Percentiles rank a stretch among this genome's conserved stretches.
phyloP scores from a whole-genome alignment of 2,797 vertebrate genomes.

The Vultur gryphus region DNA sequence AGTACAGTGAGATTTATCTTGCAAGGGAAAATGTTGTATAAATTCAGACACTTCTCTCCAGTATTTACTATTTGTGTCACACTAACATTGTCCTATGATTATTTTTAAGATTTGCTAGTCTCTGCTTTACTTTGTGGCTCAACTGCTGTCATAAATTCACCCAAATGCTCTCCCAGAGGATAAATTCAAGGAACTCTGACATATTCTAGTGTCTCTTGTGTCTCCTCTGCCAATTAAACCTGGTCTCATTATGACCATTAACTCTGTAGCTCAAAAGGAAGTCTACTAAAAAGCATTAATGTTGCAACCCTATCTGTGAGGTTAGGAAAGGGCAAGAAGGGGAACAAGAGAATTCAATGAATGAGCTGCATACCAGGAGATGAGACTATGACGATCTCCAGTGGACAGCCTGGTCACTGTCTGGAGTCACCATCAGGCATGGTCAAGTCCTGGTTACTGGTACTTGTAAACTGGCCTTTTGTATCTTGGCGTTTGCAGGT shows the following conservation, averaged over 20 bases:
- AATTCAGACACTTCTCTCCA: neutral
- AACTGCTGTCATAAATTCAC: constrained; percentile 8
- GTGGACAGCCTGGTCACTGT: neutral
- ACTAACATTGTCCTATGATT: neutral
- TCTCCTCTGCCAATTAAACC: neutral
- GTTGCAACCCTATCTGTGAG: neutral
- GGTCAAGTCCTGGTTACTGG: neutral
- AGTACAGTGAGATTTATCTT: neutral
- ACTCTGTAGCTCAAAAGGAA: neutral
- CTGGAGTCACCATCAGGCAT: fast-evolving
- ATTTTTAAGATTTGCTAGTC: neutral
- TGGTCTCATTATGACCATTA: neutral
- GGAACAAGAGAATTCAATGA: fast-evolving
- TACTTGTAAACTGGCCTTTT: neutral
- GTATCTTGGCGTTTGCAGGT: neutral
- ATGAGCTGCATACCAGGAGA: neutral
- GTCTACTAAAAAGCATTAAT: neutral
- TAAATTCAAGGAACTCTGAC: neutral
- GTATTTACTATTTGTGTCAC: neutral
- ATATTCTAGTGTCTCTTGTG: neutral
- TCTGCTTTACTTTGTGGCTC: constrained; percentile 12
- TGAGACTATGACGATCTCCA: neutral
- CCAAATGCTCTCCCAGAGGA: neutral
- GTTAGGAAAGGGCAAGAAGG: neutral
- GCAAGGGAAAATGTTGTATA: neutral